These are phyloP conservation scores for Meloidogyne exigua DNA, from an alignment of 1,140 invertebrate species.

Conservation along the genomic window DNA sequence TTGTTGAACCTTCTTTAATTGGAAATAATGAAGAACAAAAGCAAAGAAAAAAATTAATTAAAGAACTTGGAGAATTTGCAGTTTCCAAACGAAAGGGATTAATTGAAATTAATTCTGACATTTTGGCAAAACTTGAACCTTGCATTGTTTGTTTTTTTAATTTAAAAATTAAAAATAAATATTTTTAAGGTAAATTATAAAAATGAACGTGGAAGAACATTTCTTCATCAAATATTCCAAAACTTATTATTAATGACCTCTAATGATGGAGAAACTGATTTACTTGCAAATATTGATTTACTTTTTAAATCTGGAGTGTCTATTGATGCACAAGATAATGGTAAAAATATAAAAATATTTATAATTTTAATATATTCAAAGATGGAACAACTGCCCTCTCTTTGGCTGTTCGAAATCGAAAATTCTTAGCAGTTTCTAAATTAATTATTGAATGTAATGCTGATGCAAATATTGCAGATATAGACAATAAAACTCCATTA, in stretches of 20 bases:
- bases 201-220: slow-evolving; percentile 17
- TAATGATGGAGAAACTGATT: not conserved
- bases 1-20: not conserved
- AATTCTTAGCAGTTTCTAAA: slow-evolving; percentile 5
- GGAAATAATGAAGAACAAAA: slow-evolving; percentile 1
- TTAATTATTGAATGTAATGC: slow-evolving; percentile 12
- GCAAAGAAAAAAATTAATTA: not conserved
- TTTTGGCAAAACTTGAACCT: slow-evolving; percentile 8
- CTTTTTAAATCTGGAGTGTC: slow-evolving; percentile 11
- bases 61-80: not conserved
- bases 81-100: not conserved
- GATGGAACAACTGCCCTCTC: not conserved
- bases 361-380: not conserved
- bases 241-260: not conserved
- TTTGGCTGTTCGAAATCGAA: slow-evolving; percentile 17
- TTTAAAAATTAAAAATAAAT: not conserved
- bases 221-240: slow-evolving; percentile 26
- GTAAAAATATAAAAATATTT: not conserved
- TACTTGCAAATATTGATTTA: slow-evolving; percentile 17
- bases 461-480: slow-evolving; percentile 10
- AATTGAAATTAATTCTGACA: slow-evolving; percentile 8
- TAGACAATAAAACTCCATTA: slow-evolving; percentile 10
- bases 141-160: not conserved
- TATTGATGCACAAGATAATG: slow-evolving; percentile 15
- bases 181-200: slow-evolving; percentile 6